phyloP scores from a whole-genome alignment of 2,888 invertebrate genomes.

The Lepetodrilus schrolli region DNA sequence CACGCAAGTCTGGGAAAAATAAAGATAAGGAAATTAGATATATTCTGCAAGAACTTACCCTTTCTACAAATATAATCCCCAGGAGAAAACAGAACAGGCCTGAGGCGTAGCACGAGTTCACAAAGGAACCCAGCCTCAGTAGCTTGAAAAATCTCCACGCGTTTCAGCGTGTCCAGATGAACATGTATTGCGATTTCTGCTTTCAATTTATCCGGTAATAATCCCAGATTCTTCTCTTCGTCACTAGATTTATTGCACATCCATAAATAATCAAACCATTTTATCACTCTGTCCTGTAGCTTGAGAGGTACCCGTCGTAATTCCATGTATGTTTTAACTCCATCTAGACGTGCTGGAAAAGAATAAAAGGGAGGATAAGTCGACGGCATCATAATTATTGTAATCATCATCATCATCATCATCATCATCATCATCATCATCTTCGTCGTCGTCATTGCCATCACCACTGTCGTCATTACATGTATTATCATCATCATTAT shows the following conservation, averaged over 20 bases:
- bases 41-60: slow-evolving; percentile 80
- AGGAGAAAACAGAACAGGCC: slow-evolving; percentile 97
- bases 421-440: no score
- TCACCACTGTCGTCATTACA: no score
- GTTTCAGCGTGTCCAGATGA: slow-evolving; percentile 95
- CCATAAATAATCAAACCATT: slow-evolving; percentile 99
- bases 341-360: slow-evolving; percentile 94
- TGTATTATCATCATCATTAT: no score
- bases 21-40: neutral
- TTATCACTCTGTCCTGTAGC: slow-evolving; percentile 97
- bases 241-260: slow-evolving; percentile 98
- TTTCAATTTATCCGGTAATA: slow-evolving; percentile 88
- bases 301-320: slow-evolving; percentile 95
- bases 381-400: neutral
- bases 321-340: slow-evolving; percentile 98
- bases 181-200: slow-evolving; percentile 99
- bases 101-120: slow-evolving; percentile 93
- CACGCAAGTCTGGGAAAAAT: no score
- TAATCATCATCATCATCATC: no score
- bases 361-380: neutral
- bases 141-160: slow-evolving; percentile 97
- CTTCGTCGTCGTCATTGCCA: no score
- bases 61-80: slow-evolving; percentile 99
- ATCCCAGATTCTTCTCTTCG: slow-evolving; percentile 84
- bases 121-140: slow-evolving; percentile 99